phyloP scores from a whole-genome alignment of 2,113 vertebrate species.

The Panthera tigris region DNA sequence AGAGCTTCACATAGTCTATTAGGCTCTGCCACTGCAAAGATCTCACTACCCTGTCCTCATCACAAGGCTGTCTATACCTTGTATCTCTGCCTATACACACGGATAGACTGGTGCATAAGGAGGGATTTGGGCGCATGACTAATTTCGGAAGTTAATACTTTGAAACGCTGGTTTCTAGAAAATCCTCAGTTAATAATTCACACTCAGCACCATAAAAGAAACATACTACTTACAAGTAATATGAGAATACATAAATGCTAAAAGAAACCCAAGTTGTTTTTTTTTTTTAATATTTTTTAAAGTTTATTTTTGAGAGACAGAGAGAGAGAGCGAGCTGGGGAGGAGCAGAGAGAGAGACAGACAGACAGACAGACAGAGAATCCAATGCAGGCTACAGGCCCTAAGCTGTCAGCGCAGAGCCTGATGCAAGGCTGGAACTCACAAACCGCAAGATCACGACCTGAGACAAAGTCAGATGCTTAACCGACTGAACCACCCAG shows the following conservation, averaged over 20 bases:
- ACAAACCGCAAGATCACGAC: too few relatives aligned
- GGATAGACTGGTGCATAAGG: not conserved
- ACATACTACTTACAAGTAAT: not conserved
- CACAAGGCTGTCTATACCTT: not conserved
- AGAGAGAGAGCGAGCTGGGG: too few relatives aligned
- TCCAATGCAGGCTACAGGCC: too few relatives aligned
- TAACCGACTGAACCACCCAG: too few relatives aligned
- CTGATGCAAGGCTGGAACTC: too few relatives aligned
- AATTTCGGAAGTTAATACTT: not conserved
- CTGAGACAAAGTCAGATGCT: too few relatives aligned
- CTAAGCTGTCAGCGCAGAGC: too few relatives aligned
- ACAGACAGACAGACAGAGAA: too few relatives aligned
- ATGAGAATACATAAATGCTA: not conserved
- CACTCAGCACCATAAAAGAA: not conserved
- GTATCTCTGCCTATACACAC: not conserved
- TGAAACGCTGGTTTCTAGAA: not conserved
- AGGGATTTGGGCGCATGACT: not conserved
- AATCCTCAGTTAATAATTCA: not conserved
- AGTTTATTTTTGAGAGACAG: too few relatives aligned
- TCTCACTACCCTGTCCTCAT: not conserved
- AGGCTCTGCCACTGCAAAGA: not conserved
- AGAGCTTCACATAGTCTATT: not conserved
- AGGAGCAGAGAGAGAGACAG: too few relatives aligned
- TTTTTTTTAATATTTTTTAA: not conserved
- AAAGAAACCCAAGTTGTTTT: not conserved